Percentiles rank a stretch among this genome's conserved stretches.
Evolutionary conservation across 2,888 invertebrate genomes (phyloP).

Genomic region (Melieria crassipennis): DNA sequence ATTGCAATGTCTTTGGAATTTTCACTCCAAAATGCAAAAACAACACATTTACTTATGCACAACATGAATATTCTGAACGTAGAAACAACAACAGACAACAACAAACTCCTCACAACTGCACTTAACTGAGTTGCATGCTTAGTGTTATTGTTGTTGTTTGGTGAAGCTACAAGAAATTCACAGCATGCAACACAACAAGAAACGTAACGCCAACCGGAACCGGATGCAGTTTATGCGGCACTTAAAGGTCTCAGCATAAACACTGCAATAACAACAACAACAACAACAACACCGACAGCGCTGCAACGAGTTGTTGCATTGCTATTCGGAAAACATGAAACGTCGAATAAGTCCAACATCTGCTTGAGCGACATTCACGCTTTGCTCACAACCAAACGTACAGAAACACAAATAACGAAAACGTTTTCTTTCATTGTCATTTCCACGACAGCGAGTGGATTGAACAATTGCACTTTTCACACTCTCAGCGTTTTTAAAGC

Average conservation of each 20-base stretch:
- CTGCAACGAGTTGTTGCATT: neutral
- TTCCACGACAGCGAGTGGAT: too few species aligned
- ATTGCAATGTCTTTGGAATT: too few species aligned
- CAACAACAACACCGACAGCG: neutral
- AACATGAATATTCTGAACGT: too few species aligned
- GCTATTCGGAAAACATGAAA: neutral
- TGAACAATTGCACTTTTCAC: too few species aligned
- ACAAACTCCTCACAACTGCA: neutral
- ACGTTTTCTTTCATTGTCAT: too few species aligned
- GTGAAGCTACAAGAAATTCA: neutral
- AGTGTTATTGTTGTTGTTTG: neutral
- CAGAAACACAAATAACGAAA: too few species aligned
- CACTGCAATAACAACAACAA: neutral
- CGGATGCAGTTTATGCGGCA: slow-evolving; percentile 3
- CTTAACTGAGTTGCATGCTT: neutral
- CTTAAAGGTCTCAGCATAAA: neutral
- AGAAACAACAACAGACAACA: too few species aligned
- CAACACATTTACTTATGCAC: too few species aligned
- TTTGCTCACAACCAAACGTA: neutral
- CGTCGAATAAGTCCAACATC: neutral
- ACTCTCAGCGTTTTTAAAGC: too few species aligned
- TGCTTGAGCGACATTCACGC: slow-evolving; percentile 15
- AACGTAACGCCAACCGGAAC: neutral
- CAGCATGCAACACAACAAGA: neutral
- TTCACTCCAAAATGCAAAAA: too few species aligned